Conservation (phyloP, 2,113 vertebrate genomes). For the Salminus brasiliensis region DNA sequence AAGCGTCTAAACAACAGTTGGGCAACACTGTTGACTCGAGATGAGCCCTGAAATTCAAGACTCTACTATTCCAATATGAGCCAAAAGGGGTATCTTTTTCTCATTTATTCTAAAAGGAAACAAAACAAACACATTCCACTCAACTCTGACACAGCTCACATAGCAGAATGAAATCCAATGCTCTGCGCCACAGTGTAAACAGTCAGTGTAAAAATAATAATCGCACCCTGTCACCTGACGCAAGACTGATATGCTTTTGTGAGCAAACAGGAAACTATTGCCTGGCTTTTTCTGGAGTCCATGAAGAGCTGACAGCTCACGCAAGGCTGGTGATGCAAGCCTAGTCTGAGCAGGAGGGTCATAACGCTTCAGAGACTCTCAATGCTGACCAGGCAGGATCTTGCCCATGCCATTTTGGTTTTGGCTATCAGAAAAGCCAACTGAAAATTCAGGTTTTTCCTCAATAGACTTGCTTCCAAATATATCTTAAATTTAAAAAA, state of each 20-base stretch:
- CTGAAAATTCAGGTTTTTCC: not conserved
- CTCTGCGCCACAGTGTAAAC: conserved; percentile 55
- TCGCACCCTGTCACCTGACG: conserved; percentile 53
- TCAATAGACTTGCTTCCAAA: not conserved
- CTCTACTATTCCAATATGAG: not conserved
- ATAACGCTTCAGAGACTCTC: not conserved
- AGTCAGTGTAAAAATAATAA: conserved; percentile 49
- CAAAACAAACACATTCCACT: conserved; percentile 10
- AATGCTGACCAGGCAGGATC: conserved; percentile 31
- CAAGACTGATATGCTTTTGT: conserved; percentile 49
- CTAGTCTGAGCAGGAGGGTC: not conserved
- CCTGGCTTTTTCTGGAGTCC: conserved; percentile 8
- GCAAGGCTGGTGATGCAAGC: conserved; percentile 30
- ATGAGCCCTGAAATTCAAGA: conserved; percentile 16
- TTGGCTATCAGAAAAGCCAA: not conserved
- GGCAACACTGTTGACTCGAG: not conserved
- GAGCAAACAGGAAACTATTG: conserved; percentile 51
- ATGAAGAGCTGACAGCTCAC: not conserved
- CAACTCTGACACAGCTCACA: not conserved
- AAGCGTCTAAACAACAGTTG: not conserved
- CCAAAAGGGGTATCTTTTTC: not conserved
- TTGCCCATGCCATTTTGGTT: not conserved
- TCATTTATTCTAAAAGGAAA: conserved; percentile 1
- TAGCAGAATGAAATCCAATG: conserved; percentile 28
- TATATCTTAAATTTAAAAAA: too few relatives aligned